These are phyloP conservation scores for Catagonus wagneri DNA, from an alignment of 2,113 vertebrate genomes.

Conservation along the genomic window DNA sequence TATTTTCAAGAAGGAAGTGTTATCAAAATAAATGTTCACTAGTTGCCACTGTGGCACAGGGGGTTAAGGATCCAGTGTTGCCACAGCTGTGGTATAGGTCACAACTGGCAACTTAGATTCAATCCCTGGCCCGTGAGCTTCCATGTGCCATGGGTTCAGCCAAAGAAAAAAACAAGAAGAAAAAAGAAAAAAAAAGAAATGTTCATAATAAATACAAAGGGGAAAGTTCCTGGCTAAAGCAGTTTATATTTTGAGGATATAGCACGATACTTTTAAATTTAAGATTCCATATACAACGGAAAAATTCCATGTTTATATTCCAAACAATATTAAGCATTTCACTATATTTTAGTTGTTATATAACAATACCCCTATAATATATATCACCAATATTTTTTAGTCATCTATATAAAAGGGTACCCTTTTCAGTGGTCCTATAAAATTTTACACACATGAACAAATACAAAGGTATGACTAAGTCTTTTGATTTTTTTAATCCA, in stretches of 20 bases:
- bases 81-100: too few species aligned
- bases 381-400: not conserved
- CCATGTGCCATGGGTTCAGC: too few species aligned
- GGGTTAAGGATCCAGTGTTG: too few species aligned
- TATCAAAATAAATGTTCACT: not conserved
- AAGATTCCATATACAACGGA: not conserved
- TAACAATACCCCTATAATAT: not conserved
- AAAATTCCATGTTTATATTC: conserved; percentile 1
- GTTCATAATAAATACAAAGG: not conserved
- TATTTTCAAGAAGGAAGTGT: not conserved
- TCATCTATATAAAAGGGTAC: not conserved
- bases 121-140: too few species aligned
- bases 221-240: not conserved
- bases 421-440: not conserved
- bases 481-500: conserved; percentile 30
- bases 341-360: not conserved
- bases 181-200: not conserved
- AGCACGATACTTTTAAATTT: not conserved
- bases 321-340: conserved; percentile 11
- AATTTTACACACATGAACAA: not conserved
- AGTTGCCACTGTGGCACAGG: too few species aligned
- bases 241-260: not conserved
- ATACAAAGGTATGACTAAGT: not conserved
- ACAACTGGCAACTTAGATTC: too few species aligned
- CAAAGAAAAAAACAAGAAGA: too few species aligned